Conservation (phyloP, 1,140 invertebrate species). For the Drosophila paulistorum region DNA sequence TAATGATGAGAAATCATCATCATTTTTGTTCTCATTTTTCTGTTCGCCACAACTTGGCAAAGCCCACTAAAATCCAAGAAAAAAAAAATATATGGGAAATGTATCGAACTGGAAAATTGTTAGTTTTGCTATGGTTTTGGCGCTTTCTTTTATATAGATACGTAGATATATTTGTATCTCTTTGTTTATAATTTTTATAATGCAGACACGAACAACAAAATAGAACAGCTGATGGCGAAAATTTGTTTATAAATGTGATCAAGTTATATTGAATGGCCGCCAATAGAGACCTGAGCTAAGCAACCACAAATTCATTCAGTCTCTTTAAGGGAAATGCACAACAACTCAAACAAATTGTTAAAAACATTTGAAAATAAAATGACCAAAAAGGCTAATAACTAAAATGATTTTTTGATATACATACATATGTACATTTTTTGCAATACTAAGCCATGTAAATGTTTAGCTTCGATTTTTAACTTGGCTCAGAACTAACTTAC, state of each 20-base stretch:
- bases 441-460: too few species aligned
- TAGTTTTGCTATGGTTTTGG: slow-evolving; percentile 1
- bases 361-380: not conserved
- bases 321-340: slow-evolving; percentile 20
- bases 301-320: slow-evolving; percentile 34
- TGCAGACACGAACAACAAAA: slow-evolving; percentile 5
- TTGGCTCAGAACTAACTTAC: too few species aligned
- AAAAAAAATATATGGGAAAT: not conserved
- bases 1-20: slow-evolving; percentile 3
- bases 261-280: slow-evolving; percentile 8
- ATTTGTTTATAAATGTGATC: slow-evolving; percentile 46
- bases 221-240: slow-evolving; percentile 25
- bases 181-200: slow-evolving; percentile 32
- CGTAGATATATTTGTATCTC: not conserved
- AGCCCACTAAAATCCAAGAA: not conserved
- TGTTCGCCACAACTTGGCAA: slow-evolving; percentile 2
- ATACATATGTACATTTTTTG: too few species aligned
- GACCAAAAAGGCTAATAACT: too few species aligned
- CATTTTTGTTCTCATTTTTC: slow-evolving; percentile 8
- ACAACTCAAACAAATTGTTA: not conserved
- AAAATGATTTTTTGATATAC: too few species aligned
- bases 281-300: slow-evolving; percentile 26
- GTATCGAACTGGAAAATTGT: slow-evolving; percentile 7
- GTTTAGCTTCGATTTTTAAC: too few species aligned
- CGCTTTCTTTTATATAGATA: not conserved